Evolutionary conservation across 1,140 invertebrate genomes (phyloP), one percentile per base, ranked within the genome.

Genomic region (Glossosoma conforme): DNA sequence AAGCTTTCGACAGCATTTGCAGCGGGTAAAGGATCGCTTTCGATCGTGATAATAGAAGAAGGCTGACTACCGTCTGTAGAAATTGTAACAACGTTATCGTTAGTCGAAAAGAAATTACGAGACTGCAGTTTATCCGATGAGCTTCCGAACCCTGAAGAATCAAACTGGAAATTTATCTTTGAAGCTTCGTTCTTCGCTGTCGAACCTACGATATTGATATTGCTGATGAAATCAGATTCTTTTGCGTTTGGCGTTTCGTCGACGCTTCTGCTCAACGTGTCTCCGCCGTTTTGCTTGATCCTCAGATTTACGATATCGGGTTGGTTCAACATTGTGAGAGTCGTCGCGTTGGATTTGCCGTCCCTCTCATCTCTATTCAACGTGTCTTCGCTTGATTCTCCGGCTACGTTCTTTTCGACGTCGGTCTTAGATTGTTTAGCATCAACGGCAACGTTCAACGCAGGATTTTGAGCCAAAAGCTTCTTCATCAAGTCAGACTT

Each of bases 401-500:
- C 18, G 35, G 25, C 33, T 2, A 28, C 19, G 9, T 65, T 64
- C 2, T 62, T 62, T 17, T 65, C 62, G 57, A 66, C 63, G 45
- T 57, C 61, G 50, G 63, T 69, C n/a, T 56, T 35, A 9, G 44
- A 37, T 35, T 14, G 10, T 44, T 20, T 32, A 1, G 64, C 64
- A 53, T 75, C 72, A 15, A 74, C 60, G 45, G 72, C 66, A 14
- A 68, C 69, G 50, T 72, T 75, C 20, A 75, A 65, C 41, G 70
- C 71, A 0, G 71, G 72, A 61, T 73, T 75, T 62, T 74, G 72
- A 8, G 70, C 72, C 6, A 75, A 56, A 14, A 76, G 48, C 59
- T 75, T 75, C 58, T 74, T 77, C 73, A 72, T 74, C 66, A 74
- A 72, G 45, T 78, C 77, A 9, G 74, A 77, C 64, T 75, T 75